Base-by-base conservation (phyloP, 2,797 vertebrate genomes). In the Smutsia gigantea region DNA sequence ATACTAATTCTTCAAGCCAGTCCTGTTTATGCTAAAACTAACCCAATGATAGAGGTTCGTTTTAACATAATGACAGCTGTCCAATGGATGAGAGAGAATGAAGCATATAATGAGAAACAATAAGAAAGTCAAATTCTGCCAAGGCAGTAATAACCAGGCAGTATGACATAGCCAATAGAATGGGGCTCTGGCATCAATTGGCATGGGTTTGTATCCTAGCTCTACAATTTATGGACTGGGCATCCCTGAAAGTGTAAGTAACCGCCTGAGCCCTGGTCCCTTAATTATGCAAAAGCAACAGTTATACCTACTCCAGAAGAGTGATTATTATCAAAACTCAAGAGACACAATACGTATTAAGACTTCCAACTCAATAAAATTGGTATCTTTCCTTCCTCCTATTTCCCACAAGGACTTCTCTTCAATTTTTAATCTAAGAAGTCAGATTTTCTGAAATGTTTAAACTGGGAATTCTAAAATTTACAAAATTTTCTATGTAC, bases 361-460 rank as follows among this genome's bases (percentile, higher is more conserved):
- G 13, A 46, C 12, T 75, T 86, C 31, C 25, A 17, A 31, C 34
- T 90, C 49, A 68, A 92, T 64, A 69, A 63, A 93, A 66, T n/a
- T n/a, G 18, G 1, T 31, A 74, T 31, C 15, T 53, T 55, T 87
- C 21, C 57, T 63, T 74, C 71, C 42, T 91, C 15, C 64, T 69
- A 25, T 27, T 83, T 92, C 51, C 19, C 72, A 83, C 49, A 27
- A 31, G 53, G 19, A 75, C 34, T 19, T 87, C 77, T 85, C 13
- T 25, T 93, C 39, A 9, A 68, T 27, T 92, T 87, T 75, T 78
- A 57, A 90, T 23, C 68, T 85, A 39, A 86, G 64, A 82, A 15
- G 7, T 86, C 15, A 69, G 34, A 83, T 87, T 95, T 96, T 29
- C 61, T 94, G 21, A 94, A 90, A 96, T 85, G 49, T 12, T 94